phyloP scores from a whole-genome alignment of 2,888 invertebrate species.

The Acleris sparsana region DNA sequence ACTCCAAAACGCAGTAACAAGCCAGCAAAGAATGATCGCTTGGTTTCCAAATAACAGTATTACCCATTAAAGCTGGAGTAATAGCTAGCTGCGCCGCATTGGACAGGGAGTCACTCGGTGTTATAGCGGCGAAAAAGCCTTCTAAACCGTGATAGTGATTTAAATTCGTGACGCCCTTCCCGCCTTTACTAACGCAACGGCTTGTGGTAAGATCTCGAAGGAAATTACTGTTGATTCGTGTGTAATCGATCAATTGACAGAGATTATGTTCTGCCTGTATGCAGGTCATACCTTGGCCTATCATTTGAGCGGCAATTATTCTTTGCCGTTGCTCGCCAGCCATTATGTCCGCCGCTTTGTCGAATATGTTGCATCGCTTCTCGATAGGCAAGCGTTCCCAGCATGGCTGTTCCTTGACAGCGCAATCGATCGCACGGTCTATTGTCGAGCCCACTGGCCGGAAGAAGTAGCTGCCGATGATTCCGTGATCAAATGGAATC shows the following conservation, averaged over 20 bases:
- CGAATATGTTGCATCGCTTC: constrained; percentile 90
- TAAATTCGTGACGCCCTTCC: constrained; percentile 88
- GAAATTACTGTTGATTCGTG: constrained; percentile 89
- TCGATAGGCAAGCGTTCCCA: constrained; percentile 92
- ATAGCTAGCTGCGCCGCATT: constrained; percentile 96
- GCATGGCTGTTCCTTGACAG: constrained; percentile 85
- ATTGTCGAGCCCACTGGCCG: constrained; percentile 26
- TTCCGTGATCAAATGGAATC: constrained; percentile 92
- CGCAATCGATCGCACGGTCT: constrained; percentile 34
- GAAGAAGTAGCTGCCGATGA: constrained; percentile 92
- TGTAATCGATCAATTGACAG: constrained; percentile 95
- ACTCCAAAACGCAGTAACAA: constrained; percentile 92
- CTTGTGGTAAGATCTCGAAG: constrained; percentile 91
- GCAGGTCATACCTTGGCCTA: constrained; percentile 94
- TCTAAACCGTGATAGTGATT: constrained; percentile 93
- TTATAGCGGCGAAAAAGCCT: constrained; percentile 96
- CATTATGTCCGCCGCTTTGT: constrained; percentile 93
- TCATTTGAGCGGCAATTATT: constrained; percentile 95
- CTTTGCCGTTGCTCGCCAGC: constrained; percentile 91
- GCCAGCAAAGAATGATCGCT: constrained; percentile 95
- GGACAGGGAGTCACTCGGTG: constrained; percentile 98
- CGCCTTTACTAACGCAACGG: constrained; percentile 90
- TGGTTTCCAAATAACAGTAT: constrained; percentile 96
- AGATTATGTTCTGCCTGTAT: constrained; percentile 97
- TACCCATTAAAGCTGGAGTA: constrained; percentile 93